Percentiles rank a stretch among this genome's conserved stretches.
Evolutionary conservation across 2,797 vertebrate species (phyloP).

Genomic region (Siniperca undulata): DNA sequence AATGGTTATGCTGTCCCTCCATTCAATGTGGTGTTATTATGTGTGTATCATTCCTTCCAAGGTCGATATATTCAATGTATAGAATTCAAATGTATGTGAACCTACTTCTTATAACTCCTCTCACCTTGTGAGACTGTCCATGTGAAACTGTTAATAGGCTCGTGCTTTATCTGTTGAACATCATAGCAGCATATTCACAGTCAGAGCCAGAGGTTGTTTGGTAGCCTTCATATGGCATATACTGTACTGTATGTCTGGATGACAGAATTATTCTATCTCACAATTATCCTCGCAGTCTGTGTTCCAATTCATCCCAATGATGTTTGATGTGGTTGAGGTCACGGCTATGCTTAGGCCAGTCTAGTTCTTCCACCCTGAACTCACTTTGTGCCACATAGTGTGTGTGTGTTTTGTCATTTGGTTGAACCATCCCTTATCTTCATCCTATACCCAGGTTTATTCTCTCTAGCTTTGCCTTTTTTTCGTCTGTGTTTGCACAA

Average conservation of each 20-base stretch:
- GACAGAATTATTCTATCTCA: not conserved
- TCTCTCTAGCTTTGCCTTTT: slow-evolving; percentile 10
- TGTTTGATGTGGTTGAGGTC: slow-evolving; percentile 2
- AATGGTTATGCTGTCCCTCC: slow-evolving; percentile 53
- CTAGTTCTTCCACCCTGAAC: not conserved
- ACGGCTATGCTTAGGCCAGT: not conserved
- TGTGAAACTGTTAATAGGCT: slow-evolving; percentile 20
- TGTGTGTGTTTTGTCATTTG: not conserved
- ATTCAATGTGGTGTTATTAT: slow-evolving; percentile 62
- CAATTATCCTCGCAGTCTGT: not conserved
- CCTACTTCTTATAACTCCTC: slow-evolving; percentile 17
- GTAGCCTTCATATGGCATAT: slow-evolving; percentile 6
- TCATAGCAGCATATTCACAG: slow-evolving; percentile 28
- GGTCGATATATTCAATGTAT: slow-evolving; percentile 37
- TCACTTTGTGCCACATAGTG: not conserved
- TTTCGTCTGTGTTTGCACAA: slow-evolving; percentile 25
- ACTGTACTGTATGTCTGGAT: not conserved
- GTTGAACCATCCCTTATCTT: not conserved
- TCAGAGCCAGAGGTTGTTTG: slow-evolving; percentile 29
- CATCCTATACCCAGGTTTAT: not conserved
- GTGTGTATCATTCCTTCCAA: slow-evolving; percentile 61
- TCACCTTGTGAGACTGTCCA: slow-evolving; percentile 23
- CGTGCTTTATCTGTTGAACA: slow-evolving; percentile 40
- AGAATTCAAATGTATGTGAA: slow-evolving; percentile 48
- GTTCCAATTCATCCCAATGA: slow-evolving; percentile 2